Base-by-base conservation (phyloP, 2,888 invertebrate genomes). In the Dorcus hopei region DNA sequence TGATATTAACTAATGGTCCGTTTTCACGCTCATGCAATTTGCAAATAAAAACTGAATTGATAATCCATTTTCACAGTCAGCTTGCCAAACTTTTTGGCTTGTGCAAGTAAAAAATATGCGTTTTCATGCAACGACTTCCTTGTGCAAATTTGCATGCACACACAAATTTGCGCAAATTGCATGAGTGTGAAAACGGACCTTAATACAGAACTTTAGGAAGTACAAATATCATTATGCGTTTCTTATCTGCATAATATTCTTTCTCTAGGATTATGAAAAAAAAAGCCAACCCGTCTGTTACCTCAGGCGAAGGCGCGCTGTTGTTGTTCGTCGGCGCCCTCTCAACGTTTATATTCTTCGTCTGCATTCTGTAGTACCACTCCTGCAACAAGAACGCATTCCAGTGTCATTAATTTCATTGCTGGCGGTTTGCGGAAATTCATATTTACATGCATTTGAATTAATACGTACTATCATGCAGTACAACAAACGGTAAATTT, bases 331-430 rank as follows among this genome's bases (percentile, higher is more conserved):
- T 67, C 39, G 75, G 82, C 67, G 82, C 82, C 70, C 83, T 82
- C 65, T 79, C 81, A 43, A 83, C 72, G 72, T 85, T 85, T 59
- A 83, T 84, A 73, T 85, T 85, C 77, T 85, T 85, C 62, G 84
- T 85, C 80, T 85, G 85, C 85, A 85, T 85, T 75, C 78, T 82
- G 75, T 19, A 19, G 19, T 70, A 53, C 54, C 49, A 53, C 55
- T 58, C 49, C 61, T 61, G 61, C 52, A 60, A 61, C 54, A 69
- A 68, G 19, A 68, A 56, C 55, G 26, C 26, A 56, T 56, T 56
- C 55, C 55, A 38, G 6, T 43, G 38, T 56, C 55, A 50, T 56
- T 56, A 56, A 56, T 50, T 49, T 45, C 39, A 43, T 38, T 38
- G 50, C 48, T 53, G 16, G 38, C 42, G 14, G 42, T 42, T 42